Evolutionary conservation across 2,113 vertebrate genomes (phyloP).

Genomic region (Oxyruncus cristatus): DNA sequence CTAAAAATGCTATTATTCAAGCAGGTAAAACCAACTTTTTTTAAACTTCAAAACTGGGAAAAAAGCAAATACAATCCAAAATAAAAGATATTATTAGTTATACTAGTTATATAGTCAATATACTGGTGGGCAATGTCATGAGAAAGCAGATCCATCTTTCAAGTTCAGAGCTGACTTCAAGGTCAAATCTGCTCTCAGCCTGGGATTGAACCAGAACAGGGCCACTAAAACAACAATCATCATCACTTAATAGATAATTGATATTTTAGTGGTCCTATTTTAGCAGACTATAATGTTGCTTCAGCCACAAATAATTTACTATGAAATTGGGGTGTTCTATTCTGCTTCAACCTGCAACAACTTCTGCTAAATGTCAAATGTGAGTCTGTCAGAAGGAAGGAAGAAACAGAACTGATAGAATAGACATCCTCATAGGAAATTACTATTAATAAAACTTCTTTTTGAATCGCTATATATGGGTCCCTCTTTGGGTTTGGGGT

Average conservation of each 20-base stretch:
- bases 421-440: background rate
- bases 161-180: background rate
- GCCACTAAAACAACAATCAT: background rate
- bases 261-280: background rate
- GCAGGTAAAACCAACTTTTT: background rate
- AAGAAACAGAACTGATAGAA: background rate
- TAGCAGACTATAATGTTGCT: background rate
- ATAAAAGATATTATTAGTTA: background rate
- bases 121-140: too few relatives aligned
- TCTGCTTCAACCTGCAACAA: background rate
- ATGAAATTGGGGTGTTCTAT: background rate
- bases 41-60: background rate
- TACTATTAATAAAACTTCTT: fast-evolving
- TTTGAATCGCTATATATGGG: background rate
- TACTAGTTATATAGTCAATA: background rate
- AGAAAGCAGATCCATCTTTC: background rate
- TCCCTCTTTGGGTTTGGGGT: background rate
- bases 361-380: background rate
- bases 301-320: background rate
- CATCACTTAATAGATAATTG: background rate
- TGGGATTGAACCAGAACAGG: background rate
- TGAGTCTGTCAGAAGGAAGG: background rate
- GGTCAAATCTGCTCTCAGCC: background rate
- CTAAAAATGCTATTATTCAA: background rate
- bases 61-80: background rate